Percentiles rank a stretch among this genome's conserved stretches.
Conservation (phyloP, 2,888 invertebrate species). For the Callimorpha dominula region DNA sequence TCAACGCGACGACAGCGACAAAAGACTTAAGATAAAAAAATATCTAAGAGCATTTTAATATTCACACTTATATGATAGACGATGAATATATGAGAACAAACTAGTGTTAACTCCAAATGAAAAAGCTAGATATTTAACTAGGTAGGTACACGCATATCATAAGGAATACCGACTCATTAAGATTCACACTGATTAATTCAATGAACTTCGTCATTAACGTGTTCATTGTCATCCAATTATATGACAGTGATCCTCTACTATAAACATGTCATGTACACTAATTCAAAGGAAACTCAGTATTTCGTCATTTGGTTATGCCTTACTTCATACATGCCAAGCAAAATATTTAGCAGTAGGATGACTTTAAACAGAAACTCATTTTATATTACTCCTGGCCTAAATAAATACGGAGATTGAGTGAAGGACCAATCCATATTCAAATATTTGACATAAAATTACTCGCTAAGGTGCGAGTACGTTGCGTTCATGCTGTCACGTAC, state of each 20-base stretch:
- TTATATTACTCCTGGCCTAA: conserved; percentile 1
- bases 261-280: neutral
- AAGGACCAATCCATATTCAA: conserved; percentile 3
- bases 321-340: neutral
- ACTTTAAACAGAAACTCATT: neutral
- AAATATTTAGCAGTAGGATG: neutral
- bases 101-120: neutral
- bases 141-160: neutral
- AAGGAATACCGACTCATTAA: conserved; percentile 32
- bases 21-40: neutral
- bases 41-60: neutral
- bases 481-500: conserved; percentile 29
- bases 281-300: neutral
- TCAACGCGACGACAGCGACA: neutral
- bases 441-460: conserved; percentile 8
- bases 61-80: neutral
- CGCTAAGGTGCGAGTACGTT: conserved; percentile 7
- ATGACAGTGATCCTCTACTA: conserved; percentile 10
- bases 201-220: conserved; percentile 41
- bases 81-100: neutral
- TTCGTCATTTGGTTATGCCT: neutral
- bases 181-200: conserved; percentile 46
- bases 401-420: conserved; percentile 7
- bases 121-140: neutral
- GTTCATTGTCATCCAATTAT: conserved; percentile 33